Evolutionary conservation across 1,140 invertebrate genomes (phyloP).

Genomic region (Piezodorus guildinii): DNA sequence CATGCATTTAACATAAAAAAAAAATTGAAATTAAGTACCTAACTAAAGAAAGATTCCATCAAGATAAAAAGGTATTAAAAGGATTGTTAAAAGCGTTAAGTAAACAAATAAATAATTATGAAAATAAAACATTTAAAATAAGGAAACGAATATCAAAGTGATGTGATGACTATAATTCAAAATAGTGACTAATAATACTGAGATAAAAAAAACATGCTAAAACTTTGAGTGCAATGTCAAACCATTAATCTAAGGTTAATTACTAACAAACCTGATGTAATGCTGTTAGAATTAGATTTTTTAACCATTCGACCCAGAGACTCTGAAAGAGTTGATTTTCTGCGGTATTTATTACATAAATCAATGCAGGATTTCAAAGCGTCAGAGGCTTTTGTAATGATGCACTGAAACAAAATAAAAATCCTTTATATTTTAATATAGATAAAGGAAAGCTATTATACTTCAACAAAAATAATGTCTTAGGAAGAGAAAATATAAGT

Average conservation of each 20-base stretch:
- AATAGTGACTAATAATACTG: no score
- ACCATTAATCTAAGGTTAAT: background rate
- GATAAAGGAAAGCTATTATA: background rate
- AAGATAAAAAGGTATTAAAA: no score
- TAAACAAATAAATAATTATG: no score
- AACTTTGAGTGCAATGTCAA: background rate
- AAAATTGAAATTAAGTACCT: no score
- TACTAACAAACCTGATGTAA: background rate
- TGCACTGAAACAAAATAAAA: conserved; percentile 39
- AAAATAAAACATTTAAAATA: no score
- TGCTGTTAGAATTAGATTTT: conserved; percentile 32
- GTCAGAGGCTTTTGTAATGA: conserved; percentile 59
- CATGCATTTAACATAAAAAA: no score
- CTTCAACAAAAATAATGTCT: conserved; percentile 5
- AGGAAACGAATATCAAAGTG: no score
- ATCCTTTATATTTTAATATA: background rate
- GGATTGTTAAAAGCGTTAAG: no score
- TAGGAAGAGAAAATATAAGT: no score
- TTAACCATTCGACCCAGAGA: conserved; percentile 71
- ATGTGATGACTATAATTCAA: no score
- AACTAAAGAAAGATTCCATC: no score
- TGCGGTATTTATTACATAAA: conserved; percentile 62
- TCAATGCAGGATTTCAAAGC: conserved; percentile 59
- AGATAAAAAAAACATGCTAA: no score
- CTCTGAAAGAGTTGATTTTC: conserved; percentile 60